A percentile compares a stretch with the other conserved stretches of the same genome.
Conservation (phyloP, 64 coral and sea anemone species). For the Trachythela sp. region DNA sequence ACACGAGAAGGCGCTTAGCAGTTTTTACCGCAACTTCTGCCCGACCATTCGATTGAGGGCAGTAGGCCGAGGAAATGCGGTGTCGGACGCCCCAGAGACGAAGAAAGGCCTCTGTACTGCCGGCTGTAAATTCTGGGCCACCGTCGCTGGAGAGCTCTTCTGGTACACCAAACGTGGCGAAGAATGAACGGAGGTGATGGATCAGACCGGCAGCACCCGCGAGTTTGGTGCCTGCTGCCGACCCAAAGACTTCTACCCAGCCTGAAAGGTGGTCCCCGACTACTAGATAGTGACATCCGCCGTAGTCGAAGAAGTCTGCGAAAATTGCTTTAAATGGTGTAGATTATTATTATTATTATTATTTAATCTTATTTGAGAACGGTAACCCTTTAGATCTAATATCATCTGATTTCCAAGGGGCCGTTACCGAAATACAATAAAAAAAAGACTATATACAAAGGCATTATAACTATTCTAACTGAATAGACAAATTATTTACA, state of each 20-base stretch:
- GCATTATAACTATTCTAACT: no score
- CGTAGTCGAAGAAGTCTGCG: conserved; percentile 10
- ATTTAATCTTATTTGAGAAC: no score
- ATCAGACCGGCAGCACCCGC: conserved; percentile 17
- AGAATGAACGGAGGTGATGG: conserved; percentile 23
- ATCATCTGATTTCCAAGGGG: no score
- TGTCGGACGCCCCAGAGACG: conserved; percentile 19
- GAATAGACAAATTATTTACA: no score
- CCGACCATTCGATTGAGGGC: not conserved
- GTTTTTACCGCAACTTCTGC: conserved; percentile 17
- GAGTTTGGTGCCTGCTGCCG: conserved; percentile 21
- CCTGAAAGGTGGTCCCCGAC: conserved; percentile 25
- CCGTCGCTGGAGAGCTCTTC: conserved; percentile 39
- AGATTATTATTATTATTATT: no score
- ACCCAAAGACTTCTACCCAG: conserved; percentile 18
- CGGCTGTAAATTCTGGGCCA: conserved; percentile 49
- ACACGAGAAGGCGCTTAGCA: conserved; percentile 42
- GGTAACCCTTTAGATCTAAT: no score
- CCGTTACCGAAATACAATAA: no score
- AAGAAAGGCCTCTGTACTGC: conserved; percentile 24
- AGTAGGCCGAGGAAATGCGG: not conserved
- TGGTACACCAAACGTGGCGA: conserved; percentile 39
- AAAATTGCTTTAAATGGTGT: conserved; percentile 24
- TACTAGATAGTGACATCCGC: conserved; percentile 8
- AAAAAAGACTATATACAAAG: no score